Evolutionary conservation across 2,888 invertebrate genomes (phyloP).

Genomic region (Eupithecia vulgata): DNA sequence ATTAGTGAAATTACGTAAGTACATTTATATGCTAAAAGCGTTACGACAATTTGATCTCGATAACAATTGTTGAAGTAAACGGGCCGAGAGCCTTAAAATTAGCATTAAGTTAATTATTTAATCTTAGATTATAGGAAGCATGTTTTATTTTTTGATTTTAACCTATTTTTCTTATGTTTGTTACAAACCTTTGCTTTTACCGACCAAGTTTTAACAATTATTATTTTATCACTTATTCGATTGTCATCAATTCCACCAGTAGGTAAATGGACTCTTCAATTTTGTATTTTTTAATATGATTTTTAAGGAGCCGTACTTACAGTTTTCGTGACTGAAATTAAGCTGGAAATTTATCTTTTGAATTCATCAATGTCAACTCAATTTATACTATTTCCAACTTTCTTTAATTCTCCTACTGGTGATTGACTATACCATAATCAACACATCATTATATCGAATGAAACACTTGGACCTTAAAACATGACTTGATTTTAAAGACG

Average conservation of each 20-base stretch:
- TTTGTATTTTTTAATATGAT: constrained; percentile 78
- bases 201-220: constrained; percentile 59
- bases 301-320: constrained; percentile 57
- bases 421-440: constrained; percentile 61
- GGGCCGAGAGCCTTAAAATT: constrained; percentile 58
- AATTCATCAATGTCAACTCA: not conserved
- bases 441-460: constrained; percentile 60
- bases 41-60: constrained; percentile 75
- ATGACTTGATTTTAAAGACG: constrained; percentile 77
- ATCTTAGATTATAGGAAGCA: constrained; percentile 65
- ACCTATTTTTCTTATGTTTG: constrained; percentile 57
- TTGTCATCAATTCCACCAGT: constrained; percentile 54
- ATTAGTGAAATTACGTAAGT: constrained; percentile 54
- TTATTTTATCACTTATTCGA: constrained; percentile 71
- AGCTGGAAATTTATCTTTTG: constrained; percentile 45
- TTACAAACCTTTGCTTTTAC: constrained; percentile 55
- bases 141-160: constrained; percentile 81
- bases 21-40: constrained; percentile 72
- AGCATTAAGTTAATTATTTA: constrained; percentile 57
- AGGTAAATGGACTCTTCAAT: constrained; percentile 57
- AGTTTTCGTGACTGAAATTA: constrained; percentile 13
- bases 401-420: constrained; percentile 49
- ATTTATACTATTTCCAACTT: constrained; percentile 30
- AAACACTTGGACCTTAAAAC: constrained; percentile 60
- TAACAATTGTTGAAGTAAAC: constrained; percentile 80